Evolutionary conservation across 1,140 invertebrate species (phyloP).

Genomic region (Drosophila watanabei): DNA sequence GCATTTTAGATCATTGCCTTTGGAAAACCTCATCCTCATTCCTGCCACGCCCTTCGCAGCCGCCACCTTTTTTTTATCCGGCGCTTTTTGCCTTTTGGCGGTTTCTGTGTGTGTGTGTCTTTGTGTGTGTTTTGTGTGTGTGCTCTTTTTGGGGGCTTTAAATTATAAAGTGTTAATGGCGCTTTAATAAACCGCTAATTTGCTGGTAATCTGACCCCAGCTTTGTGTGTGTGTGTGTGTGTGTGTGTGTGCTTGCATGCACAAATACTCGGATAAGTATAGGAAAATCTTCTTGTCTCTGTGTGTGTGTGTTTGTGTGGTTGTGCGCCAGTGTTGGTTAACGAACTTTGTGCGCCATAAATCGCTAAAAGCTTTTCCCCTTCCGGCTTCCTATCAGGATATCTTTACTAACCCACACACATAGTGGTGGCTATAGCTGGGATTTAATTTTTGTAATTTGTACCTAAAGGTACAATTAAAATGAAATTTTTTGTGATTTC

Average conservation of each 20-base stretch:
- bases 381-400: constrained; percentile 11
- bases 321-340: constrained; percentile 29
- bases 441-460: neutral
- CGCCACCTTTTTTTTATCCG: constrained; percentile 1
- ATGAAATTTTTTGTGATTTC: neutral
- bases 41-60: neutral
- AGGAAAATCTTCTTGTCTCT: constrained; percentile 1
- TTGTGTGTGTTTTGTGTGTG: constrained; percentile 1
- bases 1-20: constrained; percentile 50
- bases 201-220: constrained; percentile 60
- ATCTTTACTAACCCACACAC: constrained; percentile 7
- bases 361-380: constrained; percentile 51
- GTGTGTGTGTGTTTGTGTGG: constrained; percentile 15
- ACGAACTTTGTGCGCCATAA: constrained; percentile 49
- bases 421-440: neutral
- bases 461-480: neutral
- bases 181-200: constrained; percentile 70
- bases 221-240: constrained; percentile 32
- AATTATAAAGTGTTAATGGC: constrained; percentile 69
- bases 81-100: constrained; percentile 29
- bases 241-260: constrained; percentile 19
- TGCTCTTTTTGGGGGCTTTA: constrained; percentile 47
- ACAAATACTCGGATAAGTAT: constrained; percentile 2
- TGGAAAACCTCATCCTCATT: neutral
- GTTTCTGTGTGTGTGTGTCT: constrained; percentile 21